Base-by-base conservation (phyloP, 2,113 vertebrate genomes). In the Vulpes ferrilata region DNA sequence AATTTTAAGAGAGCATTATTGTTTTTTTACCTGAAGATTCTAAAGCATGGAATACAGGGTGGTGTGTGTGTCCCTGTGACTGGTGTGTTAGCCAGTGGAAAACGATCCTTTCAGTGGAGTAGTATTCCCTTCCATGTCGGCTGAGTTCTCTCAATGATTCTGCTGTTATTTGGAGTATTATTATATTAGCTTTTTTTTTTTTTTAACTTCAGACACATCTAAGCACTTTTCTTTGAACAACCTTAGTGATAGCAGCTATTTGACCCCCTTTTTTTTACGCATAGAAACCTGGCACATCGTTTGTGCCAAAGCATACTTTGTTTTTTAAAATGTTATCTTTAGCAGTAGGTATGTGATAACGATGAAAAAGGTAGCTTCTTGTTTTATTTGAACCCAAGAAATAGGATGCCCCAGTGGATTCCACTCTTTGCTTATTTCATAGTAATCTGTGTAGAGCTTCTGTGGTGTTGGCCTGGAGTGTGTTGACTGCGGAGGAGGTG, bases 321-420 rank as follows among this genome's bases (percentile, higher is more conserved):
- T 55, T 82, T 95, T 87, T 65, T 65, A 64, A 12, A 91, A 13
- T 78, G 27, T 81, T 85, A n/a, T 55, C 87, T 88, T 83, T 67
- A 53, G 10, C 82, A 30, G 19, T 88, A 80, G 20, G 53, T 53
- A 65, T 91, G 48, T 81, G 55, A 43, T 78, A 69, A 69, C 82
- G 83, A 59, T 48, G 83, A 88, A 62, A 59, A 57, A 35, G 11
- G 10, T 59, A 80, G 32, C 48, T 88, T 86, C 35, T 69, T 88
- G 11, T 78, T 93, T 96, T 55, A 88, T 3, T 55, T 67, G 27
- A 71, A 76, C 57, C 17, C 22, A n/a, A 69, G 30, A 30, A 76
- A 78, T 85, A 53, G 27, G n/a, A 96, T 88, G 85, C 53, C 65
- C 27, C 19, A 25, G 20, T 27, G 38, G 9, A 55, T 67, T 43